Conservation (phyloP, 1,140 invertebrate genomes). For the Zaprionus ornatus region DNA sequence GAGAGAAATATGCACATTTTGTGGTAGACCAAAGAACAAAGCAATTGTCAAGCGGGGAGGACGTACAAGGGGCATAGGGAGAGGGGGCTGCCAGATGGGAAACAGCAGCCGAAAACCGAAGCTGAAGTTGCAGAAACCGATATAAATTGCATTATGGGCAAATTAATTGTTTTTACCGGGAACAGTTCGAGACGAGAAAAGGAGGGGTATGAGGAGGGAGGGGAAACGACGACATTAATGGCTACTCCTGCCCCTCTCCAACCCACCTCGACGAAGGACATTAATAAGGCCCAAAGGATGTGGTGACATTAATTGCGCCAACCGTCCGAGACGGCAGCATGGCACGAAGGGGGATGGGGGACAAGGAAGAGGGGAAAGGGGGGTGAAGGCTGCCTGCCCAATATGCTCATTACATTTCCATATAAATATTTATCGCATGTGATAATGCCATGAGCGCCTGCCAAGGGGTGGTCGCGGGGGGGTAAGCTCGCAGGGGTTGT, state of each 20-base stretch:
- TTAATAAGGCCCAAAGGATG: slow-evolving; percentile 82
- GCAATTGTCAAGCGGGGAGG: not conserved
- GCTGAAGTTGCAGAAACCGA: slow-evolving; percentile 52
- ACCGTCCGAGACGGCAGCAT: slow-evolving; percentile 14
- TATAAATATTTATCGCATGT: slow-evolving; percentile 81
- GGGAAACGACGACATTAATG: slow-evolving; percentile 54
- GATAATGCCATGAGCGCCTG: slow-evolving; percentile 58
- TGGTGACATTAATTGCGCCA: slow-evolving; percentile 79
- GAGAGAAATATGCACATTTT: slow-evolving; percentile 74
- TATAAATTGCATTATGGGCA: slow-evolving; percentile 81
- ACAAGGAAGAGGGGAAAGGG: not conserved
- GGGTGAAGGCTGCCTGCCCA: not conserved
- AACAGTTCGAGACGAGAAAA: not conserved
- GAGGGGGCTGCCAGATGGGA: not conserved
- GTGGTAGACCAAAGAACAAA: slow-evolving; percentile 47
- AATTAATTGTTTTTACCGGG: slow-evolving; percentile 80
- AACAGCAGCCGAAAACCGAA: slow-evolving; percentile 24
- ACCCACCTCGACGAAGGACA: slow-evolving; percentile 51
- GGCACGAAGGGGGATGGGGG: not conserved
- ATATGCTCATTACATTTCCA: slow-evolving; percentile 80
- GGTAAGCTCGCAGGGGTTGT: not conserved
- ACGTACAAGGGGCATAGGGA: not conserved
- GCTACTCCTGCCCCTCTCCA: slow-evolving; percentile 23
- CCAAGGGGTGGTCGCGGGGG: not conserved
- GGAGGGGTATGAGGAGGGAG: not conserved